A percentile compares a stretch with the other conserved stretches of the same genome.
phyloP scores from a whole-genome alignment of 2,113 vertebrate species.

The Odobenus rosmarus region DNA sequence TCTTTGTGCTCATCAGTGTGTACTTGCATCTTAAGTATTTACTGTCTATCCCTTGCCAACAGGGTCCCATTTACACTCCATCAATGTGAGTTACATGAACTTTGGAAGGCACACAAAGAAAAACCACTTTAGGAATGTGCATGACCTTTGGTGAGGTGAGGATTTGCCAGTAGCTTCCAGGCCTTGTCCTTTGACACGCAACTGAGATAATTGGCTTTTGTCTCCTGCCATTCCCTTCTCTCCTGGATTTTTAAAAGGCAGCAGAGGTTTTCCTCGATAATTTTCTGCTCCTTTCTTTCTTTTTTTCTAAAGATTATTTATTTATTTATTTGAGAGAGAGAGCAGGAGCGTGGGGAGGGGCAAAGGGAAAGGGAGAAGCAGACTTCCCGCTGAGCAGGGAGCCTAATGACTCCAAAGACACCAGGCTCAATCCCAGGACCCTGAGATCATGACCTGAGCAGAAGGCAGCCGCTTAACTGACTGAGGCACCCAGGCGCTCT shows the following conservation, averaged over 20 bases:
- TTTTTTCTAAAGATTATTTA: background rate
- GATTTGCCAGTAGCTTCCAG: background rate
- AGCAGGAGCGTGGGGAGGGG: background rate
- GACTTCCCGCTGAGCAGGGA: background rate
- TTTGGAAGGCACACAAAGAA: background rate
- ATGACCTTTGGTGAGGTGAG: background rate
- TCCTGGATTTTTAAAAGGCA: background rate
- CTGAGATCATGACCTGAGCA: background rate
- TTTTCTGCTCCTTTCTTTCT: background rate
- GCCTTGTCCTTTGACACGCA: background rate
- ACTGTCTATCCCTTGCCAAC: background rate
- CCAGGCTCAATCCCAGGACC: background rate
- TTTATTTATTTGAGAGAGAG: background rate
- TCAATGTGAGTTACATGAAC: background rate
- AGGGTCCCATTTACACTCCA: background rate
- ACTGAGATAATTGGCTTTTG: background rate
- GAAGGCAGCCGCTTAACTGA: background rate
- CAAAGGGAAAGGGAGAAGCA: background rate
- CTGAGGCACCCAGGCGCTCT: background rate
- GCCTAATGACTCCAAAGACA: too few species aligned
- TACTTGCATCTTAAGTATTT: slow-evolving; percentile 21
- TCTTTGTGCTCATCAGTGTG: background rate
- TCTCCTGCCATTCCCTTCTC: background rate
- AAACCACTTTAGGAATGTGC: background rate
- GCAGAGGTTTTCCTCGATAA: background rate